phyloP scores from a whole-genome alignment of 2,797 vertebrate species.

The Ara ararauna region DNA sequence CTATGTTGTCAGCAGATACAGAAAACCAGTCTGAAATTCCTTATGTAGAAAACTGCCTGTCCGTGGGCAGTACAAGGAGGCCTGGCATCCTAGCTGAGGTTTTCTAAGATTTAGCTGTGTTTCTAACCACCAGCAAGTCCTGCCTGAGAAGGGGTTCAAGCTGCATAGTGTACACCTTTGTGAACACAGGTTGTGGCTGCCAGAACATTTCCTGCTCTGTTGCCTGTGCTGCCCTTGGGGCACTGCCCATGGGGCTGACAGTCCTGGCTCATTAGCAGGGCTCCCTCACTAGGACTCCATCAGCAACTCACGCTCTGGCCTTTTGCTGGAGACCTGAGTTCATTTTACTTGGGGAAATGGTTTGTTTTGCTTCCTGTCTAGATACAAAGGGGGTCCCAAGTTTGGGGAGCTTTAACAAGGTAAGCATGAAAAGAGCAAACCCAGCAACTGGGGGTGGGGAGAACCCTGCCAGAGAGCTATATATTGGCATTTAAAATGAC shows the following conservation, averaged over 20 bases:
- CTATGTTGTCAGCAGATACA: fast-evolving
- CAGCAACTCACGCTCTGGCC: not conserved
- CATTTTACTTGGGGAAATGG: not conserved
- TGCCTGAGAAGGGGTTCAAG: not conserved
- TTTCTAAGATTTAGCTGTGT: not conserved
- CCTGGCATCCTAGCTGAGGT: not conserved
- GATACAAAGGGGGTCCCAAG: not conserved
- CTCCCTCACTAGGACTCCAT: not conserved
- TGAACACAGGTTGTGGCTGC: not conserved
- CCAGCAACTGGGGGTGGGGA: not conserved
- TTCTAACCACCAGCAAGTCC: not conserved
- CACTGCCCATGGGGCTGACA: not conserved
- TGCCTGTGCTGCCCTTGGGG: not conserved
- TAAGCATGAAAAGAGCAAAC: not conserved
- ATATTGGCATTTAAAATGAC: not conserved
- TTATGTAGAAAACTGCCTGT: not conserved
- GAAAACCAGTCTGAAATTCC: not conserved
- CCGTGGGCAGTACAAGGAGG: not conserved
- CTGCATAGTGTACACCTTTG: not conserved
- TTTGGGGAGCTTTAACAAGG: not conserved
- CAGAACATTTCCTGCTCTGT: not conserved
- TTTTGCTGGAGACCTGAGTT: not conserved
- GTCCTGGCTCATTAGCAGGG: not conserved
- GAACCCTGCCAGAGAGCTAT: not conserved
- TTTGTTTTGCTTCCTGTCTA: slow-evolving; percentile 33